Conservation (phyloP, 2,888 invertebrate genomes). For the Dusona sp. region DNA sequence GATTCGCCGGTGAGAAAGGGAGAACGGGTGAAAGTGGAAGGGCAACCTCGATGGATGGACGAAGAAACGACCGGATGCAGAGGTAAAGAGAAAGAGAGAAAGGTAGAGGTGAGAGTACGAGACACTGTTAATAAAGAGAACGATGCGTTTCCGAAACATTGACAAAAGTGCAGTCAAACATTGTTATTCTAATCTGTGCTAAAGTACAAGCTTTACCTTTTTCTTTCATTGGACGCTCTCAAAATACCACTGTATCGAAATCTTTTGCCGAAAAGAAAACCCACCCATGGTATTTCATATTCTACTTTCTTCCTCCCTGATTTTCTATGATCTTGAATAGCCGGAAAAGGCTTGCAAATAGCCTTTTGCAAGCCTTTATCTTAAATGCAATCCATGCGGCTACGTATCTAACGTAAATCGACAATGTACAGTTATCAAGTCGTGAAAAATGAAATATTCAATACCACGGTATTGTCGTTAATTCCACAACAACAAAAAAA, state of each 20-base stretch:
- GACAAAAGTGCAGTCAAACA: slow-evolving; percentile 73
- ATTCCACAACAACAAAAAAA: not conserved
- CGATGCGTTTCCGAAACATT: slow-evolving; percentile 58
- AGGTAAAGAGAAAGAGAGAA: slow-evolving; percentile 33
- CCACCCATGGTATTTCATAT: not conserved
- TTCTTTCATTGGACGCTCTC: not conserved
- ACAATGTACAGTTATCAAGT: not conserved
- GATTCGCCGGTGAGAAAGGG: slow-evolving; percentile 56
- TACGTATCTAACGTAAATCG: no score
- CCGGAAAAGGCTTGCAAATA: no score
- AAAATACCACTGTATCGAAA: not conserved
- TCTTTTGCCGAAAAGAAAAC: not conserved
- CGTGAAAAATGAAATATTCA: not conserved
- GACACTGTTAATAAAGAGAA: slow-evolving; percentile 41
- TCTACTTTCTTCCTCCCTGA: not conserved
- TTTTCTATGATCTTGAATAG: not conserved
- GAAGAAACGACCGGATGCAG: slow-evolving; percentile 7
- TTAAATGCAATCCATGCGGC: no score
- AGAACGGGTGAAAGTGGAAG: slow-evolving; percentile 36
- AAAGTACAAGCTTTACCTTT: slow-evolving; percentile 45
- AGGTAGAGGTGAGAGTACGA: slow-evolving; percentile 39
- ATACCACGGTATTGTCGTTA: not conserved
- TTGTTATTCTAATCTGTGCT: slow-evolving; percentile 74
- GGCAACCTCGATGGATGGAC: slow-evolving; percentile 10
- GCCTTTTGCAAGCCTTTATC: no score